These are phyloP conservation scores for Syncerus caffer DNA, from an alignment of 2,797 vertebrate genomes.

Conservation along the genomic window DNA sequence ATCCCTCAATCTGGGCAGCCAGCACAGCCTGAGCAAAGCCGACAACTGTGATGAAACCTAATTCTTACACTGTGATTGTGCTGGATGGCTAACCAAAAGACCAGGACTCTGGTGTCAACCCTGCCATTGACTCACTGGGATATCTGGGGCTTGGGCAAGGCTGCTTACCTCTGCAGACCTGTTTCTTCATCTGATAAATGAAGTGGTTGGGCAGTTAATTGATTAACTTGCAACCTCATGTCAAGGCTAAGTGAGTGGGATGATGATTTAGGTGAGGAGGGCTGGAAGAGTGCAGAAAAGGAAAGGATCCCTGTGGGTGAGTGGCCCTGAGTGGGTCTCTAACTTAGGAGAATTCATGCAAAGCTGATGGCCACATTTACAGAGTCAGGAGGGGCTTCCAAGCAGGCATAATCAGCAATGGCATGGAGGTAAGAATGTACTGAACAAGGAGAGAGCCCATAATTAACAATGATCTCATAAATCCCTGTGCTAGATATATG, in stretches of 20 bases:
- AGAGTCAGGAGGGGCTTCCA: not conserved
- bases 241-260: not conserved
- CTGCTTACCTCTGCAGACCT: not conserved
- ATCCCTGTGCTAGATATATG: not conserved
- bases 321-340: not conserved
- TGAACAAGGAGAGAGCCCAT: not conserved
- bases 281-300: not conserved
- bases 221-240: not conserved
- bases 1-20: not conserved
- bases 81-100: not conserved
- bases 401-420: not conserved
- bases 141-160: not conserved
- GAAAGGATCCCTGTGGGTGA: not conserved
- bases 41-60: not conserved
- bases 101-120: not conserved
- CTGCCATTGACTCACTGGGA: not conserved
- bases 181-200: constrained; percentile 11
- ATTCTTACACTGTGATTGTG: not conserved
- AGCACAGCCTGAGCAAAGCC: not conserved
- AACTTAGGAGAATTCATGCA: not conserved
- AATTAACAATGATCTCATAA: not conserved
- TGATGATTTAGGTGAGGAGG: not conserved
- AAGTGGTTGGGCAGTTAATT: not conserved
- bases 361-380: not conserved
- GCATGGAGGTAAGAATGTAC: not conserved